These are phyloP conservation scores for Myotis yumanensis DNA, from an alignment of 2,113 vertebrate species.

Conservation along the genomic window DNA sequence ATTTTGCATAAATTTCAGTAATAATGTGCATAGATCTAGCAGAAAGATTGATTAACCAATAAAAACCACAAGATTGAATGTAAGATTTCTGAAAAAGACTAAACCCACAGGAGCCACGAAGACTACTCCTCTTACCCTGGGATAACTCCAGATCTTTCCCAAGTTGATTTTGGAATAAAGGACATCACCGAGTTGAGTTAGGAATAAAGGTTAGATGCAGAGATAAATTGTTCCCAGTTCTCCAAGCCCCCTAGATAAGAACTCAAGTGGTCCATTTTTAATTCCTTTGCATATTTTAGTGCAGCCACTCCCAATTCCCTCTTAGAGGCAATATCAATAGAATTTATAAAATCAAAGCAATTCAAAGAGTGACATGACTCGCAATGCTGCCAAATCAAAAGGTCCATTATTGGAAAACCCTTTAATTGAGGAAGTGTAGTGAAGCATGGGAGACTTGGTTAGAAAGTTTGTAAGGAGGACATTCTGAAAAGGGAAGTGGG, in stretches of 20 bases:
- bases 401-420: background rate
- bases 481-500: too few species aligned
- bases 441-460: too few species aligned
- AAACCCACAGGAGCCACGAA: background rate
- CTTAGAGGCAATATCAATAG: slow-evolving; percentile 1
- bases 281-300: slow-evolving; percentile 57
- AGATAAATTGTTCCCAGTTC: slow-evolving; percentile 43
- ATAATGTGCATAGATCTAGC: background rate
- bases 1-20: background rate
- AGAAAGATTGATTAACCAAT: background rate
- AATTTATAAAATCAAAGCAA: slow-evolving; percentile 48
- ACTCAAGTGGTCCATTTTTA: slow-evolving; percentile 44
- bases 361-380: slow-evolving; percentile 49
- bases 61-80: background rate
- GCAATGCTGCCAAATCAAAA: background rate
- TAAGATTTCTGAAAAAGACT: background rate
- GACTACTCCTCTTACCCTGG: background rate
- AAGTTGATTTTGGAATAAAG: slow-evolving; percentile 39
- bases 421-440: background rate
- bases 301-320: slow-evolving; percentile 26
- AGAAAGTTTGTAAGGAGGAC: too few species aligned
- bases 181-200: background rate
- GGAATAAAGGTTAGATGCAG: slow-evolving; percentile 39
- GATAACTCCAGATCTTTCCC: background rate
- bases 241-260: slow-evolving; percentile 48